phyloP scores from a whole-genome alignment of 1,140 invertebrate species.

The Prorops nasuta region DNA sequence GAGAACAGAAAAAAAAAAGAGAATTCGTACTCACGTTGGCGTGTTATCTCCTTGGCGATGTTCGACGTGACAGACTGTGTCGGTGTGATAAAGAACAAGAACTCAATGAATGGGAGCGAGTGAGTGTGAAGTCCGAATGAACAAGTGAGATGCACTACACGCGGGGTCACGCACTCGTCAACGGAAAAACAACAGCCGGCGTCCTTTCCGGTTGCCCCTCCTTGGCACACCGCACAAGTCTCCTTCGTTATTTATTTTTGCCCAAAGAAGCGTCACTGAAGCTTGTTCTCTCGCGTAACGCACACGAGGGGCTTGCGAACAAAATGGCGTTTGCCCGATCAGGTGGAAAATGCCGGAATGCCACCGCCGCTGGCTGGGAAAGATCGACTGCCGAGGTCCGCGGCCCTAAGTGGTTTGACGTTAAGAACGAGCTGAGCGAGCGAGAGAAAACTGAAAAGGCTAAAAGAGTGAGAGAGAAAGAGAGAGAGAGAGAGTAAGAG shows the following conservation, averaged over 20 bases:
- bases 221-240: background rate
- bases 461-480: constrained; percentile 5
- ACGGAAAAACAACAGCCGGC: constrained; percentile 29
- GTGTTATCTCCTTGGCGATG: constrained; percentile 8
- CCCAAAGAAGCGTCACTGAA: too few species aligned
- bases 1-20: too few species aligned
- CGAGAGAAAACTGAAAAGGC: constrained; percentile 19
- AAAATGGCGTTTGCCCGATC: constrained; percentile 47
- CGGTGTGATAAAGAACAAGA: too few species aligned
- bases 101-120: too few species aligned
- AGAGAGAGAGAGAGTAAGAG: constrained; percentile 7
- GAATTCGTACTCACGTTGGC: constrained; percentile 17
- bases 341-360: constrained; percentile 44
- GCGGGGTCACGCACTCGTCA: constrained; percentile 28
- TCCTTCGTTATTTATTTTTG: background rate
- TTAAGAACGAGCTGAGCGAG: constrained; percentile 39
- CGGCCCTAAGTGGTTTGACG: constrained; percentile 49
- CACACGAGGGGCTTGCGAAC: too few species aligned
- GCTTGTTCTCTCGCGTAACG: too few species aligned
- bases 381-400: constrained; percentile 46
- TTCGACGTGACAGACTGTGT: background rate
- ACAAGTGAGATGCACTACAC: constrained; percentile 18
- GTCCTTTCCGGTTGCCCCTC: constrained; percentile 14
- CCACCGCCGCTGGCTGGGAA: constrained; percentile 34
- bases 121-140: background rate